These are phyloP conservation scores for Okamejei kenojei DNA, from an alignment of 2,797 vertebrate species.

Conservation along the genomic window DNA sequence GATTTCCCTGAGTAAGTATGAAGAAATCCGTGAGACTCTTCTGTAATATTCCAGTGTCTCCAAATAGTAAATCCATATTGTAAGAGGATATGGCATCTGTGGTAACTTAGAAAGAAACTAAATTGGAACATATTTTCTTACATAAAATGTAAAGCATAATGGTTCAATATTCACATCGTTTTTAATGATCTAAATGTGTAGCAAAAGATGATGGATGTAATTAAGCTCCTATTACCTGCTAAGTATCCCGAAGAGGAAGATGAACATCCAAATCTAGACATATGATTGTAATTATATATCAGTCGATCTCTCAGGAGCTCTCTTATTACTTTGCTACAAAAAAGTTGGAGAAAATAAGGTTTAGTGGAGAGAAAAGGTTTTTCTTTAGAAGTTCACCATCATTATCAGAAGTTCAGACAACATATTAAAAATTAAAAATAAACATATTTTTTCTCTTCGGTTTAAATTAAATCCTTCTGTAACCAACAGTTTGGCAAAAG, in stretches of 20 bases:
- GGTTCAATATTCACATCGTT: too few relatives aligned
- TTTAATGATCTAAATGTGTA: neutral
- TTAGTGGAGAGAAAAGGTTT: neutral
- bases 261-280: slow-evolving; percentile 47
- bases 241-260: slow-evolving; percentile 51
- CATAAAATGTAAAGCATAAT: neutral
- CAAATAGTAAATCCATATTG: slow-evolving; percentile 51
- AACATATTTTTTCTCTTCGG: neutral
- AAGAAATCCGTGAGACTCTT: slow-evolving; percentile 48
- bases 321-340: slow-evolving; percentile 47
- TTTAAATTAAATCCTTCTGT: neutral
- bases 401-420: neutral
- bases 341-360: slow-evolving; percentile 25
- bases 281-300: slow-evolving; percentile 52
- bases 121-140: neutral
- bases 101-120: slow-evolving; percentile 47
- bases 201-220: neutral
- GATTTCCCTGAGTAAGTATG: slow-evolving; percentile 37
- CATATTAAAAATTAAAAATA: neutral
- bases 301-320: slow-evolving; percentile 45
- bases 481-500: neutral
- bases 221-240: slow-evolving; percentile 47
- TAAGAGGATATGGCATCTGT: slow-evolving; percentile 50
- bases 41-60: slow-evolving; percentile 51
- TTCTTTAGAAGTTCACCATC: neutral